Conservation (phyloP, 2,888 invertebrate genomes). For the Eupeodes luniger region DNA sequence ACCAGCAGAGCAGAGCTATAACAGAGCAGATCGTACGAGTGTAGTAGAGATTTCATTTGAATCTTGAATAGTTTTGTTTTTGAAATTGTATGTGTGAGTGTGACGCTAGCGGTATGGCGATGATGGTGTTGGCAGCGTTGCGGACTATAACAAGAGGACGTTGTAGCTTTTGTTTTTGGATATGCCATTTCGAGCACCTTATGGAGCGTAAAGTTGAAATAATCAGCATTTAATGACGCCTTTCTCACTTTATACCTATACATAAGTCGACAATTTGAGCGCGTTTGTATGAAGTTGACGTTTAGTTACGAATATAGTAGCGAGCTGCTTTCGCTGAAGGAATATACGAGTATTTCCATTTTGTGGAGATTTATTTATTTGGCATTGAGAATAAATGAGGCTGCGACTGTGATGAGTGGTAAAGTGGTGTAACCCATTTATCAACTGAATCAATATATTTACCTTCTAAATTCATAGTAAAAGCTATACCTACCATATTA, state of each 20-base stretch:
- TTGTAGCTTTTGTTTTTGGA: slow-evolving; percentile 30
- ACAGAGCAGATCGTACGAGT: background rate
- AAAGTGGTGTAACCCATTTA: too few species aligned
- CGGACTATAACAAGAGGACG: too few species aligned
- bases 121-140: too few species aligned
- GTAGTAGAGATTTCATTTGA: slow-evolving; percentile 19
- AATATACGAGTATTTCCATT: too few species aligned
- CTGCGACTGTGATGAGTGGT: too few species aligned
- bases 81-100: slow-evolving; percentile 27
- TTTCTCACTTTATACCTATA: slow-evolving; percentile 1
- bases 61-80: background rate
- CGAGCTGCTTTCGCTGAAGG: too few species aligned
- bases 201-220: slow-evolving; percentile 45
- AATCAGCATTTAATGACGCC: slow-evolving; percentile 36
- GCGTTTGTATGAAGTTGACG: background rate
- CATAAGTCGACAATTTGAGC: background rate
- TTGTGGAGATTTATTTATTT: too few species aligned
- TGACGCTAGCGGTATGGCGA: background rate
- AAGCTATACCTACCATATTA: too few species aligned
- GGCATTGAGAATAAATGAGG: too few species aligned
- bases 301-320: background rate
- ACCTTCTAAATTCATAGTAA: too few species aligned
- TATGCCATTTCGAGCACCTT: slow-evolving; percentile 45
- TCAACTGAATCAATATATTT: too few species aligned
- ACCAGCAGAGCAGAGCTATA: background rate